Evolutionary conservation across 2,797 vertebrate species (phyloP).

Genomic region (Tokudaia muenninki): DNA sequence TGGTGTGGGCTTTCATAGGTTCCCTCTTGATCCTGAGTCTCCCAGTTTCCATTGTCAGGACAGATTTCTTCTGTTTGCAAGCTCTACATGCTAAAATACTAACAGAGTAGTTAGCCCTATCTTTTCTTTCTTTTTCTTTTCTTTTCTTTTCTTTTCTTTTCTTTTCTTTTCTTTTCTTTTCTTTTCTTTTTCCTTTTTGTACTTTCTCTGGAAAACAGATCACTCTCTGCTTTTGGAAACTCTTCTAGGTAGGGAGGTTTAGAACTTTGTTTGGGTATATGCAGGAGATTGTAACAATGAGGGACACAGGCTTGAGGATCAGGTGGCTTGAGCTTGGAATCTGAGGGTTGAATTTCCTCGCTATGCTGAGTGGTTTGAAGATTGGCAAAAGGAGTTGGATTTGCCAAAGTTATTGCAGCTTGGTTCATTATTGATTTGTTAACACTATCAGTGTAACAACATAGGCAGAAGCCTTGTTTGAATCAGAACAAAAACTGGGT

Average conservation of each 20-base stretch:
- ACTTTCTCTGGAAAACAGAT: constrained; percentile 29
- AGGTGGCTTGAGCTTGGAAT: not conserved
- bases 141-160: too few relatives aligned
- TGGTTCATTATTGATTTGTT: not conserved
- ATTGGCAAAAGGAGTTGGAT: not conserved
- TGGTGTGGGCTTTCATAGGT: not conserved
- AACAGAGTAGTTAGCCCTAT: not conserved
- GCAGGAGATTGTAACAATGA: not conserved
- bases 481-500: not conserved
- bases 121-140: not conserved
- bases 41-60: not conserved
- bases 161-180: too few relatives aligned
- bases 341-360: not conserved
- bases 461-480: not conserved
- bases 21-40: constrained; percentile 10
- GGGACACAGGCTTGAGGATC: not conserved
- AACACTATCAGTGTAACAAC: not conserved
- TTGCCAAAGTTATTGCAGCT: not conserved
- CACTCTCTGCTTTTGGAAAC: constrained; percentile 2
- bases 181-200: too few relatives aligned
- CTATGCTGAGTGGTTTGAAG: not conserved
- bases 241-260: not conserved
- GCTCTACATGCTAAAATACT: not conserved
- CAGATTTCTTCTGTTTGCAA: not conserved
- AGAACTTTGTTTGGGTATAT: constrained; percentile 18